Evolutionary conservation across 2,797 vertebrate species (phyloP).

Genomic region (Hoplostethus atlanticus): DNA sequence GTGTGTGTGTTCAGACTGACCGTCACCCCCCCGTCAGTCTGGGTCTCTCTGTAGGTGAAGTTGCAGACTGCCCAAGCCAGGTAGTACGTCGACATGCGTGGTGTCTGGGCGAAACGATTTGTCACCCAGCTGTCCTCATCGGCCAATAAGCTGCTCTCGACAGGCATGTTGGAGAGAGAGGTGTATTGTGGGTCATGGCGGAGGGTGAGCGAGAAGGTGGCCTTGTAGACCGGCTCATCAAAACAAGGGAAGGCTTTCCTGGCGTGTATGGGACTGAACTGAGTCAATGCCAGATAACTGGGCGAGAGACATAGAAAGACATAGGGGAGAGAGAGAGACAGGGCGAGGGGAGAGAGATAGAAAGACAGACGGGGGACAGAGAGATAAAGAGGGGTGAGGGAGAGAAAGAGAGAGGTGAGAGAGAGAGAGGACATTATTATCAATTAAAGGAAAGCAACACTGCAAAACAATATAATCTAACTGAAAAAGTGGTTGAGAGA

Average conservation of each 20-base stretch:
- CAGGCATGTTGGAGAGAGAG: slow-evolving; percentile 94
- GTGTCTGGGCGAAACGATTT: slow-evolving; percentile 90
- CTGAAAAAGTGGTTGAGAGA: not conserved
- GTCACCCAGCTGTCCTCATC: slow-evolving; percentile 91
- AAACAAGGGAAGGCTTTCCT: slow-evolving; percentile 89
- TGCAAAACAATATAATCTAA: no score
- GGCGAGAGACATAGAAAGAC: not conserved
- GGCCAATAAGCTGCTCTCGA: slow-evolving; percentile 84
- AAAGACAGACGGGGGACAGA: not conserved
- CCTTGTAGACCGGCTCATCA: slow-evolving; percentile 91
- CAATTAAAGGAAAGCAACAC: not conserved
- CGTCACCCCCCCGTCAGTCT: slow-evolving; percentile 87
- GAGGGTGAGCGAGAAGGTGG: slow-evolving; percentile 92
- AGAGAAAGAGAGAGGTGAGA: not conserved
- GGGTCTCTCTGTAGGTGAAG: slow-evolving; percentile 91
- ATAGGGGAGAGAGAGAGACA: not conserved
- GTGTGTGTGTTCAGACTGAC: slow-evolving; percentile 80
- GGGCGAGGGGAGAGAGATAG: not conserved
- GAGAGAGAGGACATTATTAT: not conserved
- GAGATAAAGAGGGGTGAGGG: not conserved
- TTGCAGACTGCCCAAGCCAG: slow-evolving; percentile 95
- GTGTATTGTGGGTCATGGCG: slow-evolving; percentile 90
- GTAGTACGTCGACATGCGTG: slow-evolving; percentile 95
- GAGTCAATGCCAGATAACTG: slow-evolving; percentile 92
- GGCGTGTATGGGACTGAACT: slow-evolving; percentile 93